phyloP scores from a whole-genome alignment of 1,140 invertebrate species.

The Lethocerus indicus region DNA sequence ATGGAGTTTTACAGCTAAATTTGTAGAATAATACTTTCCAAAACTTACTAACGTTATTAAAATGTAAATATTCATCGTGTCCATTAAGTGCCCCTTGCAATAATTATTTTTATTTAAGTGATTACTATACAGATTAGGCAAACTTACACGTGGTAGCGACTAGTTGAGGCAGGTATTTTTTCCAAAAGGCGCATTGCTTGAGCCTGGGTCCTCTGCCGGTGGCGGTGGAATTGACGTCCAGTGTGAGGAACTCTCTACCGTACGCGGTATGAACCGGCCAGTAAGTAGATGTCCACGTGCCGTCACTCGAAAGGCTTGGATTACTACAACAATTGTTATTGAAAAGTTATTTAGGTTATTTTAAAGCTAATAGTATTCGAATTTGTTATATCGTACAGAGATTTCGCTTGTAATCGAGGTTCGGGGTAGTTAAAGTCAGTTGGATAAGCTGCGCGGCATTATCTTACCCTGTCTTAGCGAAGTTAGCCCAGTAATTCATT shows the following conservation, averaged over 20 bases:
- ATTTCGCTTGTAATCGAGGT: no score
- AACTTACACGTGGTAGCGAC: conserved; percentile 57
- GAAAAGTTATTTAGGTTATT: no score
- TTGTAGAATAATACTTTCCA: no score
- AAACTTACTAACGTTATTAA: no score
- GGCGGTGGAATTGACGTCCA: conserved; percentile 54
- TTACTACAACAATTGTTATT: conserved; percentile 28
- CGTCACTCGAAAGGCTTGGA: conserved; percentile 43
- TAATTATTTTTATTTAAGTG: no score
- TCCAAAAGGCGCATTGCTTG: conserved; percentile 92
- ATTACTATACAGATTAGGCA: no score
- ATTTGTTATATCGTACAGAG: not conserved
- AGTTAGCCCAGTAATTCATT: conserved; percentile 93
- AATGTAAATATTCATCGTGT: no score
- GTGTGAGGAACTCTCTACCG: conserved; percentile 68
- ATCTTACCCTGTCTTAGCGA: conserved; percentile 79
- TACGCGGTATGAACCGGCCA: conserved; percentile 77
- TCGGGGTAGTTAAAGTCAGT: no score
- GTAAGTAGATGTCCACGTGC: conserved; percentile 37
- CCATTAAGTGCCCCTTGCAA: no score
- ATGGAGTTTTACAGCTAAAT: no score
- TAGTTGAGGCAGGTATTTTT: conserved; percentile 80
- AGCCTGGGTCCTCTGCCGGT: conserved; percentile 69
- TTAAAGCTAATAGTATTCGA: not conserved
- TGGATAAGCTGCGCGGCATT: no score